phyloP scores from a whole-genome alignment of 1,140 invertebrate species.

The Brachionus rotundiformis region DNA sequence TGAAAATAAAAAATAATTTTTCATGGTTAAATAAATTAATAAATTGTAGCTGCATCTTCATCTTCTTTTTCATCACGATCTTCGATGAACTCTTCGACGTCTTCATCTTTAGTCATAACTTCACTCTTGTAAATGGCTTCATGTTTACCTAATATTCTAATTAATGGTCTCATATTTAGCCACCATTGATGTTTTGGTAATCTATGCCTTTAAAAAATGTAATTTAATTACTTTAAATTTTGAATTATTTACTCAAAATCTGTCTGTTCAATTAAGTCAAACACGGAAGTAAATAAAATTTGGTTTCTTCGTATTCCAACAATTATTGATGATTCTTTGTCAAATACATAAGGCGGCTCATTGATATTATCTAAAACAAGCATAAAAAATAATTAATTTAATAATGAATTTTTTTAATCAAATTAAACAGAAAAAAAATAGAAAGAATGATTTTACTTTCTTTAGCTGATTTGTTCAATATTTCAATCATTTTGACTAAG shows the following conservation, averaged over 20 bases:
- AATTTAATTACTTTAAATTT: background rate
- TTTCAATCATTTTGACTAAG: slow-evolving; percentile 79
- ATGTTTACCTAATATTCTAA: slow-evolving; percentile 95
- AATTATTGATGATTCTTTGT: slow-evolving; percentile 8
- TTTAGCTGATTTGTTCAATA: slow-evolving; percentile 14
- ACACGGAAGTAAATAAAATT: slow-evolving; percentile 85
- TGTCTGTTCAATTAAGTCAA: slow-evolving; percentile 78
- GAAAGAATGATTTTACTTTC: too few relatives aligned
- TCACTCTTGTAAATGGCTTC: slow-evolving; percentile 76
- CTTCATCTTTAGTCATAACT: slow-evolving; percentile 26
- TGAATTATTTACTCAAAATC: slow-evolving; percentile 74
- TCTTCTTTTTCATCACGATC: slow-evolving; percentile 39
- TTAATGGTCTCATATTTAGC: slow-evolving; percentile 88
- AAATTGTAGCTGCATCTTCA: slow-evolving; percentile 16
- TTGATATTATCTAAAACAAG: background rate
- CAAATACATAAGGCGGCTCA: background rate
- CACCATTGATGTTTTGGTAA: slow-evolving; percentile 94
- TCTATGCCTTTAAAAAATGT: slow-evolving; percentile 72
- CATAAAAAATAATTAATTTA: background rate
- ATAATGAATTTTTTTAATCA: background rate
- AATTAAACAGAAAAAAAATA: background rate
- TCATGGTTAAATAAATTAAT: background rate
- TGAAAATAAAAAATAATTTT: background rate
- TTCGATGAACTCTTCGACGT: slow-evolving; percentile 20
- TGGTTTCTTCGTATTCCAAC: slow-evolving; percentile 79